These are phyloP conservation scores for Brenthis daphne DNA, from an alignment of 2,888 invertebrate genomes.

Conservation along the genomic window DNA sequence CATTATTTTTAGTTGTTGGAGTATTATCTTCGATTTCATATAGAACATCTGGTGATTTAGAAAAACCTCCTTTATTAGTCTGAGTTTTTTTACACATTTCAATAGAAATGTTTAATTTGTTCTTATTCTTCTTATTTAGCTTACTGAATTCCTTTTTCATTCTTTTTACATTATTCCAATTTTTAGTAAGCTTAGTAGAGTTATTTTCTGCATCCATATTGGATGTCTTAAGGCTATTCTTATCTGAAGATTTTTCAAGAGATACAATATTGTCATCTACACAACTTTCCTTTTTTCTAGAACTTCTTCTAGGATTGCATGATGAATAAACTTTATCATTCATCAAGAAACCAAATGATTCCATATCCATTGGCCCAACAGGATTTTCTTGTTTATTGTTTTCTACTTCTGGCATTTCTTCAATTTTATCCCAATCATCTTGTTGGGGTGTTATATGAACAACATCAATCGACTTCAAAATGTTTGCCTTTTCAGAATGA, in stretches of 20 bases:
- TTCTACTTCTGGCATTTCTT: slow-evolving; percentile 59
- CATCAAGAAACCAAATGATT: slow-evolving; percentile 49
- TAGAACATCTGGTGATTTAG: neutral
- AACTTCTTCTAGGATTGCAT: slow-evolving; percentile 65
- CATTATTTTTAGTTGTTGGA: slow-evolving; percentile 14
- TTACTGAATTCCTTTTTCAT: slow-evolving; percentile 76
- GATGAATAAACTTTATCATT: slow-evolving; percentile 59
- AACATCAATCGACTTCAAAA: slow-evolving; percentile 48
- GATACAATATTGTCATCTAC: slow-evolving; percentile 44
- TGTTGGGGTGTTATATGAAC: slow-evolving; percentile 54
- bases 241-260: slow-evolving; percentile 47
- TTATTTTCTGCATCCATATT: slow-evolving; percentile 46
- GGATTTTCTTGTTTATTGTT: slow-evolving; percentile 54
- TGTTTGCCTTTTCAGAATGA: slow-evolving; percentile 52
- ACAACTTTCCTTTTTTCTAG: slow-evolving; percentile 58
- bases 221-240: slow-evolving; percentile 51
- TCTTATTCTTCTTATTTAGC: slow-evolving; percentile 63
- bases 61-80: slow-evolving; percentile 30
- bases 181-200: slow-evolving; percentile 56
- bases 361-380: slow-evolving; percentile 54
- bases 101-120: slow-evolving; percentile 74
- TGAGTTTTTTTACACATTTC: slow-evolving; percentile 70
- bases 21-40: neutral
- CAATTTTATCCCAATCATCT: slow-evolving; percentile 76
- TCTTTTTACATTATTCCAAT: slow-evolving; percentile 71